Conservation (phyloP, 2,797 vertebrate species). For the Crocodylus rhombifer region DNA sequence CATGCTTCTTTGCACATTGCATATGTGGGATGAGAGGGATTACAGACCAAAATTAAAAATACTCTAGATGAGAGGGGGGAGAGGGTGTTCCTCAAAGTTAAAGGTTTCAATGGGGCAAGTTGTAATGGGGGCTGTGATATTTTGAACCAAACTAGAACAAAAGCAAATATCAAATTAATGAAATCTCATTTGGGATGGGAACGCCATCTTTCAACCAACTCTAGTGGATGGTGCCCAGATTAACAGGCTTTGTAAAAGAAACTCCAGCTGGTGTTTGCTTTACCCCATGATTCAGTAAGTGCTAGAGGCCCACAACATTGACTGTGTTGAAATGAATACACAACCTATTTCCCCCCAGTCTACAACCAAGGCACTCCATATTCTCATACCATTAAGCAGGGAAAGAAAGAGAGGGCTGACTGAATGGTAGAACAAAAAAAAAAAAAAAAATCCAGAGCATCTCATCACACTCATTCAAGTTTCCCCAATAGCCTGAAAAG, state of each 20-base stretch:
- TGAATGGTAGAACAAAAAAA: background rate
- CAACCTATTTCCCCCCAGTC: background rate
- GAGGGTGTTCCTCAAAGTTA: background rate
- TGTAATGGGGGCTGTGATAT: too few species aligned
- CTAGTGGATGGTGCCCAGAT: background rate
- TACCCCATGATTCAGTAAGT: background rate
- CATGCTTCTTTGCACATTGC: background rate
- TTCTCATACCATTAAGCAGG: background rate
- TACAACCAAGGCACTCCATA: background rate
- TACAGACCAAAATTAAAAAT: background rate
- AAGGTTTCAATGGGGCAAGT: background rate
- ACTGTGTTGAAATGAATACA: background rate
- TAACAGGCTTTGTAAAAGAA: background rate
- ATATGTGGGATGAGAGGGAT: background rate
- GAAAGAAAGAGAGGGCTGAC: background rate
- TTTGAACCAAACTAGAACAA: background rate
- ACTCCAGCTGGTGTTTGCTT: background rate
- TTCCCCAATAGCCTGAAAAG: background rate
- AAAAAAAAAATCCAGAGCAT: background rate
- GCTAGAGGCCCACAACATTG: rapidly evolving
- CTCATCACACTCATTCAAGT: too few species aligned
- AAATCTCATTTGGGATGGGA: background rate
- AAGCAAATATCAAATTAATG: background rate
- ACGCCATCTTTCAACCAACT: background rate
- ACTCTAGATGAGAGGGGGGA: background rate